A percentile compares a stretch with the other conserved stretches of the same genome.
Evolutionary conservation across 2,113 vertebrate genomes (phyloP).

Genomic region (Anolis sagrei): DNA sequence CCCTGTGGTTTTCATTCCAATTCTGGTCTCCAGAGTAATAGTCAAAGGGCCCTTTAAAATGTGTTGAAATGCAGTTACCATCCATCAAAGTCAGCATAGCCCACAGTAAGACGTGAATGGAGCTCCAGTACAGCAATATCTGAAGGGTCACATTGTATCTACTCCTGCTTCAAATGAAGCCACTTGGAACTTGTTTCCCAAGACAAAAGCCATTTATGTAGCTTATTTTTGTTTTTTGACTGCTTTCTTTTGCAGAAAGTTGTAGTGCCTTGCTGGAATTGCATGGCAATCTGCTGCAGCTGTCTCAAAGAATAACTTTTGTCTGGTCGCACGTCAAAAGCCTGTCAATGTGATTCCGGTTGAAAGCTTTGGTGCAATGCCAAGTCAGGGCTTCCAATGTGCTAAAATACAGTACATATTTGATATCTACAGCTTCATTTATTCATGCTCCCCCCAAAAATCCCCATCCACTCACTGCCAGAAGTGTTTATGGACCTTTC

Average conservation of each 20-base stretch:
- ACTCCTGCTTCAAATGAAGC: neutral
- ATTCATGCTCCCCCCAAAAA: too few species aligned
- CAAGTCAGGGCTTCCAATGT: neutral
- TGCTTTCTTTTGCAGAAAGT: neutral
- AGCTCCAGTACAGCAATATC: neutral
- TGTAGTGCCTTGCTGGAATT: neutral
- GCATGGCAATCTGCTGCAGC: neutral
- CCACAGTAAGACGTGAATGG: neutral
- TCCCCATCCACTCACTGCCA: too few species aligned
- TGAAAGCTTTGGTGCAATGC: neutral
- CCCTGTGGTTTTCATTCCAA: too few species aligned
- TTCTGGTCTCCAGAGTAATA: too few species aligned
- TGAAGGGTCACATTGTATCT: neutral
- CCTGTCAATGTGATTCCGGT: too few species aligned
- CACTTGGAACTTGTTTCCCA: neutral
- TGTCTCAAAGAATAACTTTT: neutral
- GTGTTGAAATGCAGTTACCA: too few species aligned
- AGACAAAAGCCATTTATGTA: neutral
- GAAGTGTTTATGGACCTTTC: too few species aligned
- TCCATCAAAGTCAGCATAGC: neutral
- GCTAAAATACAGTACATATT: neutral
- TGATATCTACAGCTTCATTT: too few species aligned
- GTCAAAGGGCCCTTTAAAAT: too few species aligned
- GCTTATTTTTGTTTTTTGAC: neutral
- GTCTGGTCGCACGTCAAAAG: neutral